Evolutionary conservation across 2,113 vertebrate species (phyloP), one percentile per base, ranked within the genome.

Genomic region (Hemicordylus capensis): DNA sequence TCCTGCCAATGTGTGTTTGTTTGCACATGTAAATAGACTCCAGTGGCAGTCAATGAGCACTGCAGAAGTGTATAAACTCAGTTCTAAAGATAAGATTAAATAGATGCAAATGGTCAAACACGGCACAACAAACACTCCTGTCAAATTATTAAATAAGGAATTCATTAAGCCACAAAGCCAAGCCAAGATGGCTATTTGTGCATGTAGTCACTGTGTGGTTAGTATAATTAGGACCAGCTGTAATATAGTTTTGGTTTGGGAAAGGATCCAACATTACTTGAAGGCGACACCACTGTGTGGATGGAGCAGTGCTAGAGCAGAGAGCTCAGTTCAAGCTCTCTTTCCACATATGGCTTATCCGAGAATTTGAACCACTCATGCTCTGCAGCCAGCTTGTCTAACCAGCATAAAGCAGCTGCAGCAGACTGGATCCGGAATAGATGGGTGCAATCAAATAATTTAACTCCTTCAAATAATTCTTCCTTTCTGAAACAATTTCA

Each of bases 141-240:
- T 92, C 92, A 93, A 91, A 94, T 94, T 94, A 92, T 91, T 91
- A 94, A 93, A 93, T 94, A 93, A 92, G 91, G 91, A 93, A 91
- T 90, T 92, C 89, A 88, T 95, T 93, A 83, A 93, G 87, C 46
- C 77, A 73, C 63, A 89, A 90, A 92, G 90, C 73, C 87, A 91
- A 89, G 89, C 69, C 72, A 84, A 85, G 93, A 94, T 91, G 92
- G 87, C 94, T 89, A 87, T 93, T 94, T 93, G 88, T 91, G 84
- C 89, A 54, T 87, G 72, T 73, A 88, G 91, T 89, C 89, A 85
- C 83, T 84, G 80, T 94, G 87, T 90, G 95, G 93, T 96, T 93
- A 87, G 87, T 75, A 85, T 96, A 96, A 97, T 95, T 96, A 94
- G 90, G 92, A 95, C 93, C 96, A 97, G 96, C 96, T 97, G 96